Conservation (phyloP, 53 echinoderm and acorn worm genomes). For the Pentamera pediparva region DNA sequence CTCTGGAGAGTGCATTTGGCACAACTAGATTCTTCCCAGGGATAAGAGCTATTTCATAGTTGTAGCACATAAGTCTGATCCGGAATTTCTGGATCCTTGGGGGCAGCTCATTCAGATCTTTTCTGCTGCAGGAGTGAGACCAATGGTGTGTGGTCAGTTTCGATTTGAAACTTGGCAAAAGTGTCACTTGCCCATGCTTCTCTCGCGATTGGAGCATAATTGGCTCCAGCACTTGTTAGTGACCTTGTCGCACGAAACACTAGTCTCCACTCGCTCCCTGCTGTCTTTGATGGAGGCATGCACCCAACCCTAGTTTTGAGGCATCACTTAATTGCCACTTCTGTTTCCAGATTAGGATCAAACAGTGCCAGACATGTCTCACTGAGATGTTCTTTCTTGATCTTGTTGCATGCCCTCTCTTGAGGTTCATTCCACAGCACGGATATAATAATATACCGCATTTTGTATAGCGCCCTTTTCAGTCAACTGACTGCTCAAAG, state of each 20-base stretch:
- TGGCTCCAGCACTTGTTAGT: constrained; percentile 33
- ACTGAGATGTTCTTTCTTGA: constrained; percentile 25
- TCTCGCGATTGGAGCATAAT: constrained; percentile 46
- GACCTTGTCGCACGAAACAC: constrained; percentile 41
- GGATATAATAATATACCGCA: no score
- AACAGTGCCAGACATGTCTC: constrained; percentile 29
- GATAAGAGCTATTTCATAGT: constrained; percentile 27
- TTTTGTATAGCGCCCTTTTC: no score
- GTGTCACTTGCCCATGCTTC: constrained; percentile 22
- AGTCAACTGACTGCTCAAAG: no score
- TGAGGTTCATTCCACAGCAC: constrained; percentile 35
- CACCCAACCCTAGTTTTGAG: constrained; percentile 35
- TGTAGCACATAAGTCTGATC: constrained; percentile 44
- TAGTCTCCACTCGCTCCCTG: constrained; percentile 35
- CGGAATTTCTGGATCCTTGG: constrained; percentile 50
- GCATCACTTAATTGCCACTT: constrained; percentile 54
- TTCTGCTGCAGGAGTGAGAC: constrained; percentile 23
- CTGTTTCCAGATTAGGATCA: constrained; percentile 32
- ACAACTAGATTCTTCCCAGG: constrained; percentile 49
- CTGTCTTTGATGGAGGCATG: constrained; percentile 38
- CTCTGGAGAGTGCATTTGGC: constrained; percentile 47
- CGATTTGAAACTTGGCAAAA: constrained; percentile 10
- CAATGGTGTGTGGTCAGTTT: constrained; percentile 28
- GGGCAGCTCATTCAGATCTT: constrained; percentile 38
- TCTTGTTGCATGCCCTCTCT: constrained; percentile 25